A percentile compares a stretch with the other conserved stretches of the same genome.
phyloP scores from a whole-genome alignment of 2,113 vertebrate species.

The Dasyornis broadbenti region DNA sequence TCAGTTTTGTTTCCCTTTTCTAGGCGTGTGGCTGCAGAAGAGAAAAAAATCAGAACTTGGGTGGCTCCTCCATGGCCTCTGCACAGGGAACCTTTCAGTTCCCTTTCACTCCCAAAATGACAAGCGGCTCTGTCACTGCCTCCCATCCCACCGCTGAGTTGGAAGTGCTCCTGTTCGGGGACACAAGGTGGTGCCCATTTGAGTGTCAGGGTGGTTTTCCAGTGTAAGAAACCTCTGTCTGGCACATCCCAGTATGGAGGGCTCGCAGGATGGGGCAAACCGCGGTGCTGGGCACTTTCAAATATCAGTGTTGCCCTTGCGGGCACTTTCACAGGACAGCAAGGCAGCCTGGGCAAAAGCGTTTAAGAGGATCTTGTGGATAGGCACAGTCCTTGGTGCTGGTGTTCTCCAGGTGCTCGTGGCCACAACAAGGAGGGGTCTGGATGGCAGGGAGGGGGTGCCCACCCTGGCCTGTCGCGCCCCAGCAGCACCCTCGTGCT shows the following conservation, averaged over 20 bases:
- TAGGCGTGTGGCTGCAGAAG: neutral
- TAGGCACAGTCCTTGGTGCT: rapidly evolving
- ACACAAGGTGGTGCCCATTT: neutral
- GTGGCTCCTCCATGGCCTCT: neutral
- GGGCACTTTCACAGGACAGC: rapidly evolving
- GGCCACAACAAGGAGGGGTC: neutral
- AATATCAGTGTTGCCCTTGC: rapidly evolving
- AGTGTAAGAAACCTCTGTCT: rapidly evolving
- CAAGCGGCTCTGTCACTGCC: rapidly evolving
- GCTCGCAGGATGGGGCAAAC: rapidly evolving
- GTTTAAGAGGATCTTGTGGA: rapidly evolving
- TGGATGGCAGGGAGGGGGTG: neutral
- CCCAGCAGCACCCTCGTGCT: rapidly evolving
- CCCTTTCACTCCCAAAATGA: neutral
- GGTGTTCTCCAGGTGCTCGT: neutral
- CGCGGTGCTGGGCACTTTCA: neutral
- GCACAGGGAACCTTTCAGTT: neutral
- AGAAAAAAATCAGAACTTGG: neutral
- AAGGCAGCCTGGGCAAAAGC: neutral
- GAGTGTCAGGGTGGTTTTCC: rapidly evolving
- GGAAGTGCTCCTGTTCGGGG: rapidly evolving
- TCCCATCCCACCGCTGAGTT: rapidly evolving
- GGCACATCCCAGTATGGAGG: neutral
- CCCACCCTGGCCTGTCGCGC: neutral
- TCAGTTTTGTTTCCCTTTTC: neutral